These are phyloP conservation scores for Anguilla anguilla DNA, from an alignment of 2,797 vertebrate species.

Conservation along the genomic window DNA sequence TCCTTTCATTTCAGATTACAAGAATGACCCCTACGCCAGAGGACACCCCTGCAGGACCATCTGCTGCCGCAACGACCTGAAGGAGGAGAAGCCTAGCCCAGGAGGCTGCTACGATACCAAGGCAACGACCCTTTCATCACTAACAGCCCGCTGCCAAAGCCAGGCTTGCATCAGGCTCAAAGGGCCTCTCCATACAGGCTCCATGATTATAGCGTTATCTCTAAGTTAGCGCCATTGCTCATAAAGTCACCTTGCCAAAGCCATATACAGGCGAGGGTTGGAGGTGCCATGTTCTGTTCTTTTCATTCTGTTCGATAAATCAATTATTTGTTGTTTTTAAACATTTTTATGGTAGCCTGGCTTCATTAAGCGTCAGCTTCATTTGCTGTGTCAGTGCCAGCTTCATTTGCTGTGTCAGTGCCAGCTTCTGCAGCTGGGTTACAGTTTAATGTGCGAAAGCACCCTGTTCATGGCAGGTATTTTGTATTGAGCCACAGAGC, in stretches of 20 bases:
- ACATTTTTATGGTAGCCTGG: not conserved
- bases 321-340: not conserved
- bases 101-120: slow-evolving; percentile 90
- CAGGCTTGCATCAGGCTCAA: not conserved
- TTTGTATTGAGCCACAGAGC: not conserved
- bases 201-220: not conserved
- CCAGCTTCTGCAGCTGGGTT: not conserved
- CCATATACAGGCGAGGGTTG: not conserved
- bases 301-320: not conserved
- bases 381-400: too few species aligned
- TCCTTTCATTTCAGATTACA: slow-evolving; percentile 74
- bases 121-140: slow-evolving; percentile 63
- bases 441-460: not conserved
- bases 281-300: not conserved
- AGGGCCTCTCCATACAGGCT: not conserved
- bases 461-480: not conserved
- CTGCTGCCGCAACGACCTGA: slow-evolving; percentile 87
- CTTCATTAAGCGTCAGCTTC: not conserved
- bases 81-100: slow-evolving; percentile 67
- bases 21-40: slow-evolving; percentile 79
- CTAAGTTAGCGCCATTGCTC: not conserved
- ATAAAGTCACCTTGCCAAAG: not conserved
- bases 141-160: not conserved
- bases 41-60: slow-evolving; percentile 86
- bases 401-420: too few species aligned